Percentiles rank a stretch among this genome's conserved stretches.
Evolutionary conservation across 2,113 vertebrate species (phyloP).

Genomic region (Cheilinus undulatus): DNA sequence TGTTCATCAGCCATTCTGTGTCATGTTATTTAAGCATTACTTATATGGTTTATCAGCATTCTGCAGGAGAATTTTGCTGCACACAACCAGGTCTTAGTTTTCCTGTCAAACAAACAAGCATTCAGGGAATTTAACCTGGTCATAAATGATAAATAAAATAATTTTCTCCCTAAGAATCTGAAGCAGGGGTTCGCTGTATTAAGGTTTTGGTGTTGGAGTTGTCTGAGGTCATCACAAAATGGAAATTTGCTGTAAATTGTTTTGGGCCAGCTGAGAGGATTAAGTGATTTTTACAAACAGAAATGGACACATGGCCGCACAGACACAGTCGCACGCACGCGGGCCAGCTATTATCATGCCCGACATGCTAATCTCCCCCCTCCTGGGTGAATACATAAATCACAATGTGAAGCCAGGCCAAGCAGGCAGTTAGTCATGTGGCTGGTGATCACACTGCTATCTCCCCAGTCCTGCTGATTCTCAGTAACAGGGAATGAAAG

Average conservation of each 20-base stretch:
- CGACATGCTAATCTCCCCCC: constrained; percentile 70
- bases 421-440: constrained; percentile 63
- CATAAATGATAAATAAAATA: background rate
- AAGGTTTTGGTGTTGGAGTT: background rate
- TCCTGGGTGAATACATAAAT: constrained; percentile 57
- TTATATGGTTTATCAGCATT: too few species aligned
- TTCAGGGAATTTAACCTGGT: background rate
- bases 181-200: constrained; percentile 2
- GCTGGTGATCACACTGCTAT: constrained; percentile 64
- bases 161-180: background rate
- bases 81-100: background rate
- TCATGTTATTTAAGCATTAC: too few species aligned
- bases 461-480: constrained; percentile 62
- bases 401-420: constrained; percentile 31
- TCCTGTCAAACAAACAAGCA: constrained; percentile 1
- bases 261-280: constrained; percentile 38
- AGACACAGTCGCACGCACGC: constrained; percentile 24
- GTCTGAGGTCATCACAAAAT: constrained; percentile 30
- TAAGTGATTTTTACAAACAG: constrained; percentile 35
- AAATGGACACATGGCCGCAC: constrained; percentile 15
- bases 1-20: too few species aligned
- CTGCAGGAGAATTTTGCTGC: background rate
- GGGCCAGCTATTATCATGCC: constrained; percentile 55
- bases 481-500: constrained; percentile 60
- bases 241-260: constrained; percentile 31